These are phyloP conservation scores for Amazona ochrocephala DNA, from an alignment of 2,797 vertebrate genomes.

Conservation along the genomic window DNA sequence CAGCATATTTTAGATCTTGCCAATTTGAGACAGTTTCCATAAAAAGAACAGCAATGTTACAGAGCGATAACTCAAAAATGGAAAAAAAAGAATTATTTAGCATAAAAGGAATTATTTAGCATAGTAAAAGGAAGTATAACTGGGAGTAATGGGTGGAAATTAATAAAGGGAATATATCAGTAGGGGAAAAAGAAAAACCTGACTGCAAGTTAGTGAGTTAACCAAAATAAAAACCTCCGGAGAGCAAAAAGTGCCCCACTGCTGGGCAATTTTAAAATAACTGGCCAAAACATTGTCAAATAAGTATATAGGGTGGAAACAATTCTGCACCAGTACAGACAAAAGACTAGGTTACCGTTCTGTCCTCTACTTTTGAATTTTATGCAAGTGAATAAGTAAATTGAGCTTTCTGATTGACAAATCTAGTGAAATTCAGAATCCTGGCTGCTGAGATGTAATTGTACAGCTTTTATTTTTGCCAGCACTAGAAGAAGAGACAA, in stretches of 20 bases:
- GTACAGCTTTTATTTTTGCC: slow-evolving; percentile 26
- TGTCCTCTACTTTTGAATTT: not conserved
- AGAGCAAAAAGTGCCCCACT: not conserved
- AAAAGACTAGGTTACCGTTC: not conserved
- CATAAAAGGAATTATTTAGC: slow-evolving; percentile 70
- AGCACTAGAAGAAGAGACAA: not conserved
- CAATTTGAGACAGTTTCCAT: slow-evolving; percentile 58
- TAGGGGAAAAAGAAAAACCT: slow-evolving; percentile 27
- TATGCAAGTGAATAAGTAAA: slow-evolving; percentile 27
- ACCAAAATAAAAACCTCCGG: slow-evolving; percentile 27
- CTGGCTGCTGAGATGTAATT: slow-evolving; percentile 1
- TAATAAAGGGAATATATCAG: slow-evolving; percentile 60
- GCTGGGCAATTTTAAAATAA: slow-evolving; percentile 28
- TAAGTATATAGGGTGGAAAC: slow-evolving; percentile 12
- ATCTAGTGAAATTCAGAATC: slow-evolving; percentile 33
- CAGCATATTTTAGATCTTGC: slow-evolving; percentile 57
- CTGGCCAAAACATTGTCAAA: not conserved
- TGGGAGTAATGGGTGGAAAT: slow-evolving; percentile 64
- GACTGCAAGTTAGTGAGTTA: slow-evolving; percentile 34
- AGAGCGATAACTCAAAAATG: slow-evolving; percentile 55
- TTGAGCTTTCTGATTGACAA: slow-evolving; percentile 54
- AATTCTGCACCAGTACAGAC: not conserved
- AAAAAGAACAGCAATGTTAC: slow-evolving; percentile 56
- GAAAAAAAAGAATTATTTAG: slow-evolving; percentile 62
- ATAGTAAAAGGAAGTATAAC: slow-evolving; percentile 60